phyloP scores from a whole-genome alignment of 1,140 invertebrate species.

The Aplysia californica region DNA sequence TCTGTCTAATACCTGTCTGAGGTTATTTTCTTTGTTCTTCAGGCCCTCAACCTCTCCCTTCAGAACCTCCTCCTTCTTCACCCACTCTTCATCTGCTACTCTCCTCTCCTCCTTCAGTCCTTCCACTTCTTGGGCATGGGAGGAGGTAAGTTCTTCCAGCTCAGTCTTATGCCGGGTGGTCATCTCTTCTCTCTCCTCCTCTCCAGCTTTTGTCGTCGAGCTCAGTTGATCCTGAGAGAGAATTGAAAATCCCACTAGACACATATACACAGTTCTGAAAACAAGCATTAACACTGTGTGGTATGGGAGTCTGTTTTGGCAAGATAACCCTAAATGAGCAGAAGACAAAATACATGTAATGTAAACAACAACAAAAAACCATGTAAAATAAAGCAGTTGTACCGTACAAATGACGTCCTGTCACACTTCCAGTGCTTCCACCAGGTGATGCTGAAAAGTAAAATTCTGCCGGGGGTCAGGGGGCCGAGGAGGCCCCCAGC shows the following conservation, averaged over 20 bases:
- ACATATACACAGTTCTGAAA: neutral
- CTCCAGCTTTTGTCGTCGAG: conserved; percentile 31
- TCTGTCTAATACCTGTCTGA: conserved; percentile 61
- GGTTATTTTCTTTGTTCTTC: conserved; percentile 40
- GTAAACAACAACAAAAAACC: too few relatives aligned
- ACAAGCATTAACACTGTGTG: too few relatives aligned
- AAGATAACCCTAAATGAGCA: too few relatives aligned
- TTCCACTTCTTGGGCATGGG: conserved; percentile 33
- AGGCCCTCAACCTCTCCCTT: conserved; percentile 45
- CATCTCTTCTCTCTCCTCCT: conserved; percentile 35
- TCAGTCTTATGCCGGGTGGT: conserved; percentile 33
- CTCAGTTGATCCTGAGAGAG: conserved; percentile 41
- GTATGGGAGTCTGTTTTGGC: too few relatives aligned
- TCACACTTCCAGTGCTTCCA: too few relatives aligned
- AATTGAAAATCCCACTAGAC: neutral
- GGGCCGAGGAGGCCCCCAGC: too few relatives aligned
- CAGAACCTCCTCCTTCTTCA: conserved; percentile 52
- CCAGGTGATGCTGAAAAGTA: too few relatives aligned
- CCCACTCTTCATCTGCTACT: conserved; percentile 39
- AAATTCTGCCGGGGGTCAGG: too few relatives aligned
- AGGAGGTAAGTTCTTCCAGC: conserved; percentile 22
- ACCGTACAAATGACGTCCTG: too few relatives aligned
- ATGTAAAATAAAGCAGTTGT: too few relatives aligned
- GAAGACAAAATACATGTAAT: too few relatives aligned
- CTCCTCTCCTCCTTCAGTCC: neutral